Evolutionary conservation across 2,113 vertebrate genomes (phyloP).

Genomic region (Notarius lentiginosus): DNA sequence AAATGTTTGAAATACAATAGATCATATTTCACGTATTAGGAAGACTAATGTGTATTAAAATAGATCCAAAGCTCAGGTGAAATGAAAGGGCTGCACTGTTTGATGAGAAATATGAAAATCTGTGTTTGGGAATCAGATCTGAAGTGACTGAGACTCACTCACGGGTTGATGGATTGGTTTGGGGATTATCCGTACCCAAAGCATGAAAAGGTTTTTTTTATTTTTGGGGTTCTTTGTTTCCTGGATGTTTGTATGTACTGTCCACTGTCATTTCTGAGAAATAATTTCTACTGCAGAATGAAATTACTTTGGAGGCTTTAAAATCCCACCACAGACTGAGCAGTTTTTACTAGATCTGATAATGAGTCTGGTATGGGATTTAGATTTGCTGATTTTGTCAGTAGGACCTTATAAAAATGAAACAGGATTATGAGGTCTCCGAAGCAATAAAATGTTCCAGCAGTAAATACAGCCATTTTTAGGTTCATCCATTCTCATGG

Average conservation of each 20-base stretch:
- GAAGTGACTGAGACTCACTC: background rate
- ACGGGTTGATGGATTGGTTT: background rate
- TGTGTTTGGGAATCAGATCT: background rate
- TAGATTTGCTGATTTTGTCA: constrained; percentile 3
- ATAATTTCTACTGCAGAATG: background rate
- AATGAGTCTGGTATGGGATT: background rate
- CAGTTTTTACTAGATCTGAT: constrained; percentile 19
- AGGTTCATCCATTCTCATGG: background rate
- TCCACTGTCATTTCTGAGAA: background rate
- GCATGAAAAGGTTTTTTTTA: background rate
- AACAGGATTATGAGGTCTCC: background rate
- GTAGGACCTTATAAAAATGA: background rate
- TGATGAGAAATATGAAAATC: background rate
- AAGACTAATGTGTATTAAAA: background rate
- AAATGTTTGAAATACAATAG: background rate
- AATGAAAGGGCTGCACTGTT: background rate
- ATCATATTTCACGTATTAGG: background rate
- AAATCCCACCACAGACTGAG: constrained; percentile 3
- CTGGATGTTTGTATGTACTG: background rate
- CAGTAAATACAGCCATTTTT: background rate
- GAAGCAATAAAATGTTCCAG: constrained; percentile 5
- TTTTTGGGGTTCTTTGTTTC: background rate
- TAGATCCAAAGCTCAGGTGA: background rate
- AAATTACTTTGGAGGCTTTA: constrained; percentile 14
- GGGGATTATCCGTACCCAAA: background rate